A percentile compares a stretch with the other conserved stretches of the same genome.
These are phyloP conservation scores for Odontamblyopus lacepedii DNA, from an alignment of 2,797 vertebrate species.

Conservation along the genomic window DNA sequence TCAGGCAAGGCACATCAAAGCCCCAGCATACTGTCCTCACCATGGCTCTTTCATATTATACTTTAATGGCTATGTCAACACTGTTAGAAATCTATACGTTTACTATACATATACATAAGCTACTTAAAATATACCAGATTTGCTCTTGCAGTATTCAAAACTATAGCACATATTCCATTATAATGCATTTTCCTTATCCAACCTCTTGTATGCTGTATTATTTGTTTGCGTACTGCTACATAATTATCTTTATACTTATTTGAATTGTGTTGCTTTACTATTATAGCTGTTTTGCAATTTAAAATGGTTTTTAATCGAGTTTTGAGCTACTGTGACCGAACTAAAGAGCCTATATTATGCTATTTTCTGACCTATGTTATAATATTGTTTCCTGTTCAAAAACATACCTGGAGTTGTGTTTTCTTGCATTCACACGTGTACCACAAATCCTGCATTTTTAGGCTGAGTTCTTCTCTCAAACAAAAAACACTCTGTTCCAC, in stretches of 20 bases:
- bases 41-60: background rate
- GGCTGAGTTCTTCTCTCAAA: no score
- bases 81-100: no score
- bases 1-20: conserved; percentile 1
- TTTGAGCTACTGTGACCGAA: background rate
- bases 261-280: no score
- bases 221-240: no score
- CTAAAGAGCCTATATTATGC: no score
- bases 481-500: no score
- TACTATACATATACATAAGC: background rate
- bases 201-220: background rate
- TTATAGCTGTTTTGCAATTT: background rate
- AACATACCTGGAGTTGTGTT: no score
- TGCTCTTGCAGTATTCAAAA: background rate
- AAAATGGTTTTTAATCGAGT: background rate
- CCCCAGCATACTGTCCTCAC: background rate
- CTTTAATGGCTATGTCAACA: background rate
- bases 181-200: background rate
- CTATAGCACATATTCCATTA: background rate
- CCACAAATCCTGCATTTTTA: no score
- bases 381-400: no score
- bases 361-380: no score
- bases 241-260: no score
- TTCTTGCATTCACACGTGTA: no score
- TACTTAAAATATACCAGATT: background rate